Base-by-base conservation (phyloP, 2,113 vertebrate species). In the Trachemys scripta region DNA sequence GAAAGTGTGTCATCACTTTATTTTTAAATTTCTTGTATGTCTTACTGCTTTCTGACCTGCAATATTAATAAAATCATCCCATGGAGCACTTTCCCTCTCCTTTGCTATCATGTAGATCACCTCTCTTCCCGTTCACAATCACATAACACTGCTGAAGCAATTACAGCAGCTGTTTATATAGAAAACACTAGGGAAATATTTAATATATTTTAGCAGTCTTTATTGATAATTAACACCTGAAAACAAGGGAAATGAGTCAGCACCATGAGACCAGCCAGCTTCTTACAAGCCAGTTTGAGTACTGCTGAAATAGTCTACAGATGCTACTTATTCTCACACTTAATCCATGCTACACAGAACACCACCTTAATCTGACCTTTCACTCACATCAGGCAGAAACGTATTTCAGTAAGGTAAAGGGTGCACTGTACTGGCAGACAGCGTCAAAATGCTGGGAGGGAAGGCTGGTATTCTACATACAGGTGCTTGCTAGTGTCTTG, bases 71-170 rank as follows among this genome's bases (percentile, higher is more conserved):
- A 3, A 19, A 12, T 51, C 53, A 5, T 31, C 20, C 22, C 47
- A 29, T 31, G 0, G 16, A 0, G 19, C 19, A 19, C n/a, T 72
- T 72, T 38, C 16, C 29, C 38, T 31, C 59, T 22, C 4, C 24
- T 5, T 38, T 20, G 65, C 65, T 38, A 72, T 72, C 17, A 38
- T 38, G n/a, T 20, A 72, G 22, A 29, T 0, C 49, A 24, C 20
- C 47, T 16, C 50, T 11, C 38, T 4, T 16, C 5, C 59, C 62
- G 7, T 20, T 27, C 0, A 45, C 24, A 5, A 31, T 7, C 69
- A 2, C 38, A 7, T 3, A 50, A 7, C 80, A 72, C 25, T 6
- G 1, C 5, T 4, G n/a, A 53, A 80, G 10, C 2, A 3, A 10
- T 35, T 1, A 29, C 72, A 17, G 47, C 35, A 4, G 13, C 2